These are phyloP conservation scores for Callyntrura guangdongensis DNA, from an alignment of 2,888 invertebrate genomes.

Conservation along the genomic window DNA sequence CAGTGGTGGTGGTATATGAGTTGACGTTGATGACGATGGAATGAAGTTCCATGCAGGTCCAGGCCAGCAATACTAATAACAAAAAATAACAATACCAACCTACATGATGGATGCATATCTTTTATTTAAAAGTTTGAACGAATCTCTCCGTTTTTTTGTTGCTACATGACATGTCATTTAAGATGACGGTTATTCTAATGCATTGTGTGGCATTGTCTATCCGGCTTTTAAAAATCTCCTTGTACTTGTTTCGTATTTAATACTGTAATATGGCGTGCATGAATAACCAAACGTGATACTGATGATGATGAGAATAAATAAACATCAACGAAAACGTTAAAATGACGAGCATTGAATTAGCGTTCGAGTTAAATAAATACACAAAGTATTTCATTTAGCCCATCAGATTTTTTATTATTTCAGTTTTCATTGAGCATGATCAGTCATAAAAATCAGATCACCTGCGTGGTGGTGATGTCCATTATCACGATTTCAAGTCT, in stretches of 20 bases:
- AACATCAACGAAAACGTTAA: neutral
- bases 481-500: slow-evolving; percentile 41
- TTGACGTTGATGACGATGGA: slow-evolving; percentile 45
- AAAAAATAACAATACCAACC: slow-evolving; percentile 11
- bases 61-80: slow-evolving; percentile 16
- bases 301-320: neutral
- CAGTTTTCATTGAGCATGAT: slow-evolving; percentile 35
- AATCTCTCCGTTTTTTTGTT: slow-evolving; percentile 35
- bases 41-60: slow-evolving; percentile 16
- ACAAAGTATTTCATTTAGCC: slow-evolving; percentile 33
- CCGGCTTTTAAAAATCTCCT: neutral
- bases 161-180: slow-evolving; percentile 32
- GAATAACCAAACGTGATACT: neutral
- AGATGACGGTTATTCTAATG: slow-evolving; percentile 28
- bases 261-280: neutral
- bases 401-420: slow-evolving; percentile 17
- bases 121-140: neutral
- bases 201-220: neutral
- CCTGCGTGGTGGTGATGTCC: slow-evolving; percentile 9
- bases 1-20: slow-evolving; percentile 18
- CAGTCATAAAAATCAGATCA: slow-evolving; percentile 60
- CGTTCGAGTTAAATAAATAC: slow-evolving; percentile 23
- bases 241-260: neutral
- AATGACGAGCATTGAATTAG: slow-evolving; percentile 16
- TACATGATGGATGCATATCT: slow-evolving; percentile 15